Conservation (phyloP, 1,140 invertebrate genomes). For the Heliconius himera region DNA sequence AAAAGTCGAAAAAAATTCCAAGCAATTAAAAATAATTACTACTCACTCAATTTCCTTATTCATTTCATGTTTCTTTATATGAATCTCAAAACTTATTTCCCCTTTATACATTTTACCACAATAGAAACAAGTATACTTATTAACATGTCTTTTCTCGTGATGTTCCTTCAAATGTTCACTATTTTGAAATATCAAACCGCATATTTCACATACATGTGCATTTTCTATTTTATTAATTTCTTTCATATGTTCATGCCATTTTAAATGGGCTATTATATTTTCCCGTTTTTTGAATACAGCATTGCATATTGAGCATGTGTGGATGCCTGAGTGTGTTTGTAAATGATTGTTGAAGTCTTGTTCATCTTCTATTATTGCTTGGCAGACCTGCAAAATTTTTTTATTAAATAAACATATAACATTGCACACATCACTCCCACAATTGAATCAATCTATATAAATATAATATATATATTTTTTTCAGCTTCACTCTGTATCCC, state of each 20-base stretch:
- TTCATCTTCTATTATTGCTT: constrained; percentile 60
- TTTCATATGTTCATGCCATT: constrained; percentile 53
- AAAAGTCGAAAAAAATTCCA: not conserved
- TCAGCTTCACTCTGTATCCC: no score
- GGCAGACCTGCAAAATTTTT: constrained; percentile 57
- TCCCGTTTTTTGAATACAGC: constrained; percentile 62
- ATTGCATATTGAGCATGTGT: constrained; percentile 59
- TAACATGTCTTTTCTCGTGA: constrained; percentile 58
- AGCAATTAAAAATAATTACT: not conserved
- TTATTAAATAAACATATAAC: not conserved
- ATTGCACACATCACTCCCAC: no score
- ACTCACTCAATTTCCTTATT: constrained; percentile 52
- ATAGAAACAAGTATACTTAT: constrained; percentile 71
- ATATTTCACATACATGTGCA: constrained; percentile 64
- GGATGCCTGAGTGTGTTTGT: constrained; percentile 58
- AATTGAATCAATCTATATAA: no score
- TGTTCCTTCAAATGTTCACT: constrained; percentile 55
- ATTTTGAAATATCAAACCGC: constrained; percentile 56
- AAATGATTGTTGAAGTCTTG: constrained; percentile 62
- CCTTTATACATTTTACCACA: constrained; percentile 69
- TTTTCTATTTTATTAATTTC: constrained; percentile 42
- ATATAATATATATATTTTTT: no score
- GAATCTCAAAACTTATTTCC: constrained; percentile 62
- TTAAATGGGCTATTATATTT: constrained; percentile 63
- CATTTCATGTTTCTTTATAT: constrained; percentile 74